Percentiles rank a stretch among this genome's conserved stretches.
Evolutionary conservation across 2,797 vertebrate genomes (phyloP).

Genomic region (Pyrrhura leucotis): DNA sequence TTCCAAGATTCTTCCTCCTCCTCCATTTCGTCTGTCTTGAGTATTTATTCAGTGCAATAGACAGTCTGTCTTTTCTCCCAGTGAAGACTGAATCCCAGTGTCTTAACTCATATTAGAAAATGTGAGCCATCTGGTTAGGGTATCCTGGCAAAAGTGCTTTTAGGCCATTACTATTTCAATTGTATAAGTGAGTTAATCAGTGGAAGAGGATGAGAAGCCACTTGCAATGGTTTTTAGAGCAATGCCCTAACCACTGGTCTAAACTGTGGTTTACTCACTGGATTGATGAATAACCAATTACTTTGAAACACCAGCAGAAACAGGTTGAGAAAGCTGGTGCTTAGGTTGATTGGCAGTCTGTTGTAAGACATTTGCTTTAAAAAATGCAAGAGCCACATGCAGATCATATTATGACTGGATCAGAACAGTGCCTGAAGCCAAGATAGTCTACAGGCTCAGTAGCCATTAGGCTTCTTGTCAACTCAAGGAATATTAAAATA

Average conservation of each 20-base stretch:
- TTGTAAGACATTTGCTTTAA: neutral
- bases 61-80: neutral
- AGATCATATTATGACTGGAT: neutral
- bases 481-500: neutral
- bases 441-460: neutral
- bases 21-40: neutral
- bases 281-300: neutral
- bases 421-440: neutral
- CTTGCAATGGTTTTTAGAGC: neutral
- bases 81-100: neutral
- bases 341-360: neutral
- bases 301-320: neutral
- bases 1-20: neutral
- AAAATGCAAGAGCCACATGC: neutral
- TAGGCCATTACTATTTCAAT: neutral
- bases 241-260: neutral
- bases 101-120: neutral
- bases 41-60: neutral
- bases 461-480: neutral
- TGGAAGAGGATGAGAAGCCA: neutral
- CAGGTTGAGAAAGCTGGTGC: neutral
- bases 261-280: neutral
- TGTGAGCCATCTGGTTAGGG: neutral
- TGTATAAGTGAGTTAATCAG: neutral
- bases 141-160: neutral